phyloP scores from a whole-genome alignment of 2,113 vertebrate genomes.

The Grammomys dolichurus region DNA sequence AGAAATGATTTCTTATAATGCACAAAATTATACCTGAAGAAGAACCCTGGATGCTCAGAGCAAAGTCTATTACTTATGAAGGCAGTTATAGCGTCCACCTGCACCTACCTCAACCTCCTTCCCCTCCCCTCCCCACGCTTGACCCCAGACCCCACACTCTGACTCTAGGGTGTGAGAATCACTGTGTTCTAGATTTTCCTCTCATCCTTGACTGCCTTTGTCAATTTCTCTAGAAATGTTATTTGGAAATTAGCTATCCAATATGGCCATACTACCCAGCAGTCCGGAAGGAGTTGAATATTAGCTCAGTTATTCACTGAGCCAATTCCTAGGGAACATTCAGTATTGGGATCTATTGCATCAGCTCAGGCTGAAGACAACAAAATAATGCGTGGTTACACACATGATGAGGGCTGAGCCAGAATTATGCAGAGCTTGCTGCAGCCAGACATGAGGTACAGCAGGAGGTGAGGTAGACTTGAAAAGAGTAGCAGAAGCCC shows the following conservation, averaged over 20 bases:
- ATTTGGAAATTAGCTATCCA: constrained; percentile 32
- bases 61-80: neutral
- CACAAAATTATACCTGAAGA: neutral
- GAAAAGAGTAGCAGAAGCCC: neutral
- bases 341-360: neutral
- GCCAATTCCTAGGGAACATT: neutral
- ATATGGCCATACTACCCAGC: neutral
- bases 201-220: constrained; percentile 1
- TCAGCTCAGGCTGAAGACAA: neutral
- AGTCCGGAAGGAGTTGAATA: constrained; percentile 4
- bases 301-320: constrained; percentile 2
- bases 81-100: neutral
- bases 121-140: neutral
- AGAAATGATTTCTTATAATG: constrained; percentile 35
- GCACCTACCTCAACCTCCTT: neutral
- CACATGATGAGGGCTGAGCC: too few relatives aligned
- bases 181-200: neutral
- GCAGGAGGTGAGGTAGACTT: neutral
- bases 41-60: neutral
- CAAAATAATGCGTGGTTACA: neutral
- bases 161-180: neutral
- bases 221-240: constrained; percentile 28
- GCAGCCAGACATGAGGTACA: neutral
- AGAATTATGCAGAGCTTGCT: neutral
- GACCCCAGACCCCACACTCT: too few relatives aligned